Conservation (phyloP, 2,797 vertebrate genomes). For the Graptemys geographica region DNA sequence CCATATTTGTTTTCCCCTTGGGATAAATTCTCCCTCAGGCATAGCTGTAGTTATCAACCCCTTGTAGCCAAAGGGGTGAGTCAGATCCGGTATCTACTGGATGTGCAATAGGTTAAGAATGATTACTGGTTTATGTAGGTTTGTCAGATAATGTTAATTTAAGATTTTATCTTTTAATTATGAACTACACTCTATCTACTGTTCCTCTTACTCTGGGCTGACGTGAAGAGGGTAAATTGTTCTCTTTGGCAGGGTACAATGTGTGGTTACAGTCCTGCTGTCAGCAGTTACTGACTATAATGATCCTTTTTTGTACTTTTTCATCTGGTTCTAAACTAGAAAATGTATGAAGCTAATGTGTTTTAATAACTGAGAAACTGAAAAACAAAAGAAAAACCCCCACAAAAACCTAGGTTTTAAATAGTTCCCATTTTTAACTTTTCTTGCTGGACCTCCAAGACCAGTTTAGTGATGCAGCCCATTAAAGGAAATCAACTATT, state of each 20-base stretch:
- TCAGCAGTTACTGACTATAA: neutral
- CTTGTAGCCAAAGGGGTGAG: neutral
- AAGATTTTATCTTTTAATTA: neutral
- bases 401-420: neutral
- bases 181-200: neutral
- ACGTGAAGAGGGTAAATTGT: neutral
- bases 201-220: neutral
- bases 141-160: neutral
- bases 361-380: neutral
- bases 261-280: neutral
- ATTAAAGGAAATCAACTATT: constrained; percentile 37
- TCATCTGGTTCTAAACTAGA: neutral
- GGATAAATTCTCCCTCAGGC: neutral
- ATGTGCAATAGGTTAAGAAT: neutral
- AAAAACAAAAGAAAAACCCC: neutral
- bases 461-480: neutral
- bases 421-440: neutral
- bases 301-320: neutral
- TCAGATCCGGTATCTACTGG: neutral
- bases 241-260: neutral
- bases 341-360: rapidly evolving
- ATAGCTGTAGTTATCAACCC: neutral
- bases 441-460: neutral
- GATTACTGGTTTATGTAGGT: neutral
- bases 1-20: neutral